Conservation (phyloP, 1,140 invertebrate species). For the Saccostrea glomerata region DNA sequence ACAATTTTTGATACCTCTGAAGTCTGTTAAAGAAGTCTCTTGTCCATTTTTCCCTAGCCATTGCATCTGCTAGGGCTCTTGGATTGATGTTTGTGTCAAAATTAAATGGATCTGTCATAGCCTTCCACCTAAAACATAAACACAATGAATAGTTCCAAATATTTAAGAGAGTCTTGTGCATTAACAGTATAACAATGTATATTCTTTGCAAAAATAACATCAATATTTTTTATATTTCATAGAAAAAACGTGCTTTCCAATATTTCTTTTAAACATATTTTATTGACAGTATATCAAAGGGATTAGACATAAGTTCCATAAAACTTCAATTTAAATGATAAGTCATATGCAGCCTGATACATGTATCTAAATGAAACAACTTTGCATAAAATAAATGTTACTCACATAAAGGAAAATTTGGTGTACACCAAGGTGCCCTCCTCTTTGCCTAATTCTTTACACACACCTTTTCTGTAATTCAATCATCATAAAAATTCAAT, state of each 20-base stretch:
- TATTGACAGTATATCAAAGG: no score
- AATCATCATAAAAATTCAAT: background rate
- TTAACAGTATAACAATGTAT: no score
- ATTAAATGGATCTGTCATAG: constrained; percentile 79
- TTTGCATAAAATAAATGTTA: constrained; percentile 15
- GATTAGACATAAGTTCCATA: no score
- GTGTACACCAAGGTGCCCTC: constrained; percentile 69
- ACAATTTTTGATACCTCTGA: no score
- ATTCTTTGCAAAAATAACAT: no score
- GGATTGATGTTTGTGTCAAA: constrained; percentile 78
- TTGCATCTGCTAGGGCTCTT: constrained; percentile 80
- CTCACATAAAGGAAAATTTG: constrained; percentile 69
- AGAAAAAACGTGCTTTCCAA: no score
- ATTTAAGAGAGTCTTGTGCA: no score
- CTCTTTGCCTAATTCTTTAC: constrained; percentile 61
- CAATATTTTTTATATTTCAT: no score
- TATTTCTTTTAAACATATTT: no score
- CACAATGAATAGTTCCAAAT: no score
- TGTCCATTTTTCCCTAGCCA: constrained; percentile 82
- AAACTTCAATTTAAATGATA: no score
- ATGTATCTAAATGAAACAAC: background rate
- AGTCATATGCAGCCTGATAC: no score
- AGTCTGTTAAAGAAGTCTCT: constrained; percentile 67
- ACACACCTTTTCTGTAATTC: constrained; percentile 67
- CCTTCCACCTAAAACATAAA: constrained; percentile 81